A percentile compares a stretch with the other conserved stretches of the same genome.
phyloP scores from a whole-genome alignment of 1,140 invertebrate genomes.

The Paracyclopina nana region DNA sequence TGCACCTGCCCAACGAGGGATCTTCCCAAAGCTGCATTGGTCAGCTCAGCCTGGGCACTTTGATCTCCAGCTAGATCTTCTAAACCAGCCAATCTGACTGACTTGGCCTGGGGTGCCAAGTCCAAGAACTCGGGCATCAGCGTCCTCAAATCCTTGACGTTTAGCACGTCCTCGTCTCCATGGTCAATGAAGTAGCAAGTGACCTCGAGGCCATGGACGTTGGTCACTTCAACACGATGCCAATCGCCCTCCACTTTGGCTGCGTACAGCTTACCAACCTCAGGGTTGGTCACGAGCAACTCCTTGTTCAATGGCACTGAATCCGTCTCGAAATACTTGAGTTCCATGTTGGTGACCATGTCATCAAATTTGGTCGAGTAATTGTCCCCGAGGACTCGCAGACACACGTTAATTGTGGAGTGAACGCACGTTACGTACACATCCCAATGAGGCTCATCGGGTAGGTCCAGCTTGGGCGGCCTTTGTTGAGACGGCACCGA shows the following conservation, averaged over 20 bases:
- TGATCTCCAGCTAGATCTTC: slow-evolving; percentile 32
- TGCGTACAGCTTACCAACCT: slow-evolving; percentile 33
- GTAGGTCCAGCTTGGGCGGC: slow-evolving; percentile 26
- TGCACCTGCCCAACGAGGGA: slow-evolving; percentile 18
- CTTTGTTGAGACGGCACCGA: slow-evolving; percentile 27
- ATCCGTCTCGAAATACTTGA: slow-evolving; percentile 32
- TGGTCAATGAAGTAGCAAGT: slow-evolving; percentile 39
- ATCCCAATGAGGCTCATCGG: slow-evolving; percentile 31
- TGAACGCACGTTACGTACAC: slow-evolving; percentile 32
- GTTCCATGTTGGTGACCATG: slow-evolving; percentile 33
- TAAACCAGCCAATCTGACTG: slow-evolving; percentile 16
- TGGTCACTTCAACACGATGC: slow-evolving; percentile 36
- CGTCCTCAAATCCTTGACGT: slow-evolving; percentile 29
- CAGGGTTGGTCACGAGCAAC: slow-evolving; percentile 19
- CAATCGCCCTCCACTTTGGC: slow-evolving; percentile 34
- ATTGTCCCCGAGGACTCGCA: slow-evolving; percentile 31
- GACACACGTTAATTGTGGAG: slow-evolving; percentile 33
- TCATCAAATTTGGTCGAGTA: slow-evolving; percentile 33
- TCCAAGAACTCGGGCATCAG: slow-evolving; percentile 34
- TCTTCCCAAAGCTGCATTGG: slow-evolving; percentile 16
- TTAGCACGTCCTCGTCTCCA: slow-evolving; percentile 34
- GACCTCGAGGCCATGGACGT: slow-evolving; percentile 25
- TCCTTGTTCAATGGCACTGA: no score
- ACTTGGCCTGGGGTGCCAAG: slow-evolving; percentile 35
- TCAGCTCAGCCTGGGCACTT: slow-evolving; percentile 19